Evolutionary conservation across 2,888 invertebrate genomes (phyloP).

Genomic region (Quadroppia sp.): DNA sequence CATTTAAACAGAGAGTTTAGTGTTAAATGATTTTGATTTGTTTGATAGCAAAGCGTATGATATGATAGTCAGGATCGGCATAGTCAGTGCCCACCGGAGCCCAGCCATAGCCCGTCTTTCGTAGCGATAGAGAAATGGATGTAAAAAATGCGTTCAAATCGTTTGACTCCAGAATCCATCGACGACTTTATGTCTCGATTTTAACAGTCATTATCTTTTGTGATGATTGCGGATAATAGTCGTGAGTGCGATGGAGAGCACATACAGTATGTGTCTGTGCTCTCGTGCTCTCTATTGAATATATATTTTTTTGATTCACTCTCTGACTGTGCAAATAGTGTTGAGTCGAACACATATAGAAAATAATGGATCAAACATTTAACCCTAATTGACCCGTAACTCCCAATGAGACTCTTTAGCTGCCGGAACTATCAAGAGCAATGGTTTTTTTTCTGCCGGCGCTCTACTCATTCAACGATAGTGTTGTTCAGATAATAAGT

Average conservation of each 20-base stretch:
- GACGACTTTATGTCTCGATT: neutral
- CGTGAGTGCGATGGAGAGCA: neutral
- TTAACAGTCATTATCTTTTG: neutral
- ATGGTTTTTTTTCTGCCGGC: conserved; percentile 22
- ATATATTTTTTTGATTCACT: neutral
- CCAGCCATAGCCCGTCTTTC: too few species aligned
- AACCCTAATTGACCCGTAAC: conserved; percentile 38
- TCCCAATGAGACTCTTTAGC: conserved; percentile 36
- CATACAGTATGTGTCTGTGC: neutral
- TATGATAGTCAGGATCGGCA: neutral
- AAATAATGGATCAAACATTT: conserved; percentile 36
- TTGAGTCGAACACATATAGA: neutral
- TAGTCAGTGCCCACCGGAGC: neutral
- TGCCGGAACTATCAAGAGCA: conserved; percentile 38
- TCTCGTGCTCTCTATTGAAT: neutral
- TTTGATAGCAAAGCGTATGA: neutral
- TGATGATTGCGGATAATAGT: conserved; percentile 8
- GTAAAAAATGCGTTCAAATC: too few species aligned
- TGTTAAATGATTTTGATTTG: neutral
- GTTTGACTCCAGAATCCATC: neutral
- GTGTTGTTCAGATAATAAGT: neutral
- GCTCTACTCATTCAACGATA: neutral
- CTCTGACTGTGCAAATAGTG: neutral
- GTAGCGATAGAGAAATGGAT: too few species aligned
- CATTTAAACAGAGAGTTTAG: neutral